phyloP scores from a whole-genome alignment of 2,113 vertebrate species.

The Ctenodactylus gundi region DNA sequence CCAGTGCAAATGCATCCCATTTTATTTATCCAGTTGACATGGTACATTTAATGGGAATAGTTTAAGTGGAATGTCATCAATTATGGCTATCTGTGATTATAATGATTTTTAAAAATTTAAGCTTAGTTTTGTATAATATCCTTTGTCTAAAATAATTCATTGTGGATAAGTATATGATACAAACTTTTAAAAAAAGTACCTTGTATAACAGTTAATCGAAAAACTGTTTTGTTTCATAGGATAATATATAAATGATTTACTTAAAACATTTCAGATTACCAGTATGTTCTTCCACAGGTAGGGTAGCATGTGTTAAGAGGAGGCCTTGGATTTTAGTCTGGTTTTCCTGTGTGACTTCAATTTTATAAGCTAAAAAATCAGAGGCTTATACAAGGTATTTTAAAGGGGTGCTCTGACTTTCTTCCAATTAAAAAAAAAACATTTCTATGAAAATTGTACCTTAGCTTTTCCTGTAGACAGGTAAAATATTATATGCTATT shows the following conservation, averaged over 20 bases:
- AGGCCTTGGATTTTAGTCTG: not conserved
- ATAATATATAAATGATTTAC: not conserved
- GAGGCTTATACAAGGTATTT: not conserved
- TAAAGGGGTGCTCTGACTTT: not conserved
- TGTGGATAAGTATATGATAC: not conserved
- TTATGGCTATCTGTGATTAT: not conserved
- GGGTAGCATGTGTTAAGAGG: not conserved
- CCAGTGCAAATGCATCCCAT: not conserved
- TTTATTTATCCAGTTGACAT: conserved; percentile 17
- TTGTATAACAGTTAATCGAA: not conserved
- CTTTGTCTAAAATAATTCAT: not conserved
- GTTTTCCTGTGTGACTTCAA: not conserved
- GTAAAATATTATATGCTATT: not conserved
- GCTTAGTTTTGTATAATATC: not conserved
- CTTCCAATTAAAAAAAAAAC: not conserved
- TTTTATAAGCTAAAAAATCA: not conserved
- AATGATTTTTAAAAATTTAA: not conserved
- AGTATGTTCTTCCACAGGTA: not conserved
- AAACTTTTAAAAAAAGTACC: not conserved
- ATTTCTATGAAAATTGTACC: conserved; percentile 11
- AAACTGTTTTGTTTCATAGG: not conserved
- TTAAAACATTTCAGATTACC: not conserved
- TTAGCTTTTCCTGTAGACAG: not conserved
- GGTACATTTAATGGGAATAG: conserved; percentile 7
- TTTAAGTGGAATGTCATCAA: not conserved